Evolutionary conservation across 1,140 invertebrate species (phyloP), one percentile per base, ranked within the genome.

Genomic region (Dendrolimus punctatus): DNA sequence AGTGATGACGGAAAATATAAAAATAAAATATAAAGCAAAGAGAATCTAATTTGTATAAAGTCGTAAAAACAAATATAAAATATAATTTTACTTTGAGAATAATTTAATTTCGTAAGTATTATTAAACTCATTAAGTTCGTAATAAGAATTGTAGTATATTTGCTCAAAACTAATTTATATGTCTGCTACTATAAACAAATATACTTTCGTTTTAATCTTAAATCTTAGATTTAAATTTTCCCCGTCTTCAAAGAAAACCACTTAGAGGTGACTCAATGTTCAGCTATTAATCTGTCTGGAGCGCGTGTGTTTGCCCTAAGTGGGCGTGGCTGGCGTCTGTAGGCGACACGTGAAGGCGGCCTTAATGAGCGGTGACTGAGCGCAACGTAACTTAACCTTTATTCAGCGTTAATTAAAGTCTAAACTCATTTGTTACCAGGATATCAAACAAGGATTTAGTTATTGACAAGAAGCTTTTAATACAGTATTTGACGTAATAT

Each of bases 341-440:
- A 63, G 57, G 58, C 56, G 66, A 62, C 66, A 61, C 50, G 61
- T 64, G 66, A 62, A 75, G 68, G 68, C 70, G 66, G 62, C 69
- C 62, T 66, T 82, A 80, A 80, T 80, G 80, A 83, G 68, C 60
- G 62, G 51, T 60, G 48, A 54, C 47, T 55, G 56, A 50, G 44
- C 60, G 47, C 62, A 54, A 57, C 48, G 38, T 37, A 66, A 73
- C 51, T 61, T 57, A 58, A 70, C 44, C 66, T 59, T 70, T 82
- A 75, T 74, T 63, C 60, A 48, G 49, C 47, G 46, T 44, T 8
- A 0, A 6, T 39, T 62, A 68, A 66, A 55, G 64, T 53, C 53
- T 48, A 67, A 23, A 23, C 23, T 23, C 23, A 23, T 23, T 23
- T 23, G 23, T 23, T 23, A 23, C 3, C 1, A 23, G 23, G 23